Evolutionary conservation across 2,797 vertebrate genomes (phyloP), one percentile per base, ranked within the genome.

Genomic region (Serranus cabrilla): DNA sequence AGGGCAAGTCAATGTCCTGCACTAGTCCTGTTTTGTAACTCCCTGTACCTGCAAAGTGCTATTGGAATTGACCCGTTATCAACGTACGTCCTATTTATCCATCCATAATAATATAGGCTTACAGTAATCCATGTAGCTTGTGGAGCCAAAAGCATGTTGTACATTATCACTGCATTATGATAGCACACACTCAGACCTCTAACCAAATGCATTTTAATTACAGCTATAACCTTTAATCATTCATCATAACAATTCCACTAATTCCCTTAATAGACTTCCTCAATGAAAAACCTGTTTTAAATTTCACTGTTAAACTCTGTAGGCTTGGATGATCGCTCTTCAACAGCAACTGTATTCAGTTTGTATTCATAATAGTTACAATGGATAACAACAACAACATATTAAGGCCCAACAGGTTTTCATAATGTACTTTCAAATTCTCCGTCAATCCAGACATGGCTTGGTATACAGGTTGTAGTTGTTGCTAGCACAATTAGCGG

Each of bases 201-300:
- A 11, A 20, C 9, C 8, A 65, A 49, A 63, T 47, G 25, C 12
- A 42, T 20, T 58, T 49, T 43, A 70, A 52, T 42, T 27, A 61
- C 14, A 59, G 27, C 56, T 73, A 63, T 4, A 55, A 49, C 42
- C 14, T 21, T 9, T 54, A 55, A 76, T 62, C 25, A 50, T n/a
- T 34, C 20, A 45, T 72, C 45, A 55, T 0, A 27, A 5, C 14
- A 8, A 50, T 40, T 3, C 20, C 27, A 60, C 31, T 60, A 46
- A 34, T 49, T 21, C 46, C 1, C 18, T 45, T 17, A 50, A 31
- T 39, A 17, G 2, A 64, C 18, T 0, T 18, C 5, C 31, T 20
- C 8, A 16, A 18, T 5, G 1, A 37, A 16, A 17, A n/a, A 31
- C 3, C 40, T 47, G 27, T 62, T 47, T 16, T 49, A 45, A 49